A percentile compares a stretch with the other conserved stretches of the same genome.
phyloP scores from a whole-genome alignment of 2,888 invertebrate genomes.

The Amblyteles armatorius region DNA sequence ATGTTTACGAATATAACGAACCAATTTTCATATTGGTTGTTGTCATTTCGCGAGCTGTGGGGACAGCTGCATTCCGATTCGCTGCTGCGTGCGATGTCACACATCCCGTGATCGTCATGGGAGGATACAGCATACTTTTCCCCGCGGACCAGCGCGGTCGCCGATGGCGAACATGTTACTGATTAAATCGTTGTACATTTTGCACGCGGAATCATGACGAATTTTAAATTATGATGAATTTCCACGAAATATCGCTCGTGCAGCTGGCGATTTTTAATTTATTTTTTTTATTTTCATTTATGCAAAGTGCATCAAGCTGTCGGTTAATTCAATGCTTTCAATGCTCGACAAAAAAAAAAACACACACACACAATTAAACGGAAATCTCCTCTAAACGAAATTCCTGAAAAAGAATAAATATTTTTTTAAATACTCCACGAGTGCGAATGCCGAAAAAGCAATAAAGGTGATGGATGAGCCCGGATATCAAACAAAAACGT shows the following conservation, averaged over 20 bases:
- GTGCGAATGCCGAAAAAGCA: no score
- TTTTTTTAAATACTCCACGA: no score
- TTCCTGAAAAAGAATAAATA: no score
- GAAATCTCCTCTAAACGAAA: no score
- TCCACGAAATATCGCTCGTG: background rate
- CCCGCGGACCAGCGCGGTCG: slow-evolving; percentile 52
- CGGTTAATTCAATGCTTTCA: background rate
- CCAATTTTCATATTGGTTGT: slow-evolving; percentile 65
- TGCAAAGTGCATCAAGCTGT: background rate
- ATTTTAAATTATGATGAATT: slow-evolving; percentile 21
- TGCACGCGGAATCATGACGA: slow-evolving; percentile 45
- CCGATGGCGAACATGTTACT: slow-evolving; percentile 56
- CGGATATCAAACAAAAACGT: no score
- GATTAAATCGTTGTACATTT: slow-evolving; percentile 49
- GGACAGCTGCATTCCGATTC: slow-evolving; percentile 53
- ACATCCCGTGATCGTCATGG: slow-evolving; percentile 32
- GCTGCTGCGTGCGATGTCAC: slow-evolving; percentile 48
- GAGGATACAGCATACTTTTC: slow-evolving; percentile 53
- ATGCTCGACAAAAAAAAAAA: background rate
- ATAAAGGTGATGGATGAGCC: no score
- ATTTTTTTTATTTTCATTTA: background rate
- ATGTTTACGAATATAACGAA: slow-evolving; percentile 39
- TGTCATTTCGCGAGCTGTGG: slow-evolving; percentile 61
- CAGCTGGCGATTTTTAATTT: background rate
- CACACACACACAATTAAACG: no score